phyloP scores from a whole-genome alignment of 1,140 invertebrate genomes.

The Platorchestia sp. region DNA sequence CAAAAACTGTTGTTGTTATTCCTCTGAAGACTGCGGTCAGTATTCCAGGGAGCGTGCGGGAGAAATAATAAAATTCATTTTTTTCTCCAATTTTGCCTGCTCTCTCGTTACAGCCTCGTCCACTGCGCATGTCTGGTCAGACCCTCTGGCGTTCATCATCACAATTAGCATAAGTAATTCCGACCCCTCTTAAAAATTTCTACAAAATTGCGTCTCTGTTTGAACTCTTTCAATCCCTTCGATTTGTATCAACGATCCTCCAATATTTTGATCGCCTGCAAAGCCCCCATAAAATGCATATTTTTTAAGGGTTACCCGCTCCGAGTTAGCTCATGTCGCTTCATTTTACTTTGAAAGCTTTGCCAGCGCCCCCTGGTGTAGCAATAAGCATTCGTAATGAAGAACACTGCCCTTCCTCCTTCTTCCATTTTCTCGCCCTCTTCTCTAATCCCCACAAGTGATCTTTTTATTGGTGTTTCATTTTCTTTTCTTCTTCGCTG shows the following conservation, averaged over 20 bases:
- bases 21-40: neutral
- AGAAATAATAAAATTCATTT: neutral
- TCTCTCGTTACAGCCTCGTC: neutral
- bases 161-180: conserved; percentile 55
- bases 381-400: conserved; percentile 49
- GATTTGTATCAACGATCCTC: conserved; percentile 51
- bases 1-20: neutral
- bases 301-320: conserved; percentile 7
- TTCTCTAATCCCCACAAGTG: conserved; percentile 41
- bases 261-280: conserved; percentile 29
- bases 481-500: conserved; percentile 4
- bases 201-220: conserved; percentile 45
- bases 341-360: conserved; percentile 39
- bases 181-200: conserved; percentile 17
- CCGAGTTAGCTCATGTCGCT: neutral
- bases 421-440: conserved; percentile 12
- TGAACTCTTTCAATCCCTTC: conserved; percentile 19
- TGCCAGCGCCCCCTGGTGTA: neutral
- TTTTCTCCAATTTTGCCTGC: neutral
- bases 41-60: neutral
- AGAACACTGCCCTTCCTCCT: conserved; percentile 8
- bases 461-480: neutral
- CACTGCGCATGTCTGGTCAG: neutral
- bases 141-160: neutral
- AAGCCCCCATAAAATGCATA: neutral